A percentile compares a stretch with the other conserved stretches of the same genome.
These are phyloP conservation scores for Protosalanx chinensis DNA, from an alignment of 2,797 vertebrate genomes.

Conservation along the genomic window DNA sequence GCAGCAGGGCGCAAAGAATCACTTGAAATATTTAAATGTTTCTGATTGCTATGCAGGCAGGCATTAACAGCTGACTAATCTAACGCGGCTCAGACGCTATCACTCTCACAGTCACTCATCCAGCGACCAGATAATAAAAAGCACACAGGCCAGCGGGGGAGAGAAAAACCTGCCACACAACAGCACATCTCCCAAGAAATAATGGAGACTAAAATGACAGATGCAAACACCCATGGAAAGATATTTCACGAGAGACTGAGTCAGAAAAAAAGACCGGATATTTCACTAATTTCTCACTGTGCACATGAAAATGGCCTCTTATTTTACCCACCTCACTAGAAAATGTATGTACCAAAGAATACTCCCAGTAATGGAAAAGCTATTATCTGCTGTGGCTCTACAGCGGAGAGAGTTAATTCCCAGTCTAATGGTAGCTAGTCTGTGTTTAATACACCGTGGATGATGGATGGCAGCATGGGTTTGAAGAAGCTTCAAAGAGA, in stretches of 20 bases:
- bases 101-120: conserved; percentile 39
- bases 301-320: conserved; percentile 5
- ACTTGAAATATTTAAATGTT: conserved; percentile 58
- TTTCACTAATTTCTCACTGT: conserved; percentile 21
- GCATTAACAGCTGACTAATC: conserved; percentile 63
- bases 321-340: conserved; percentile 33
- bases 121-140: conserved; percentile 47
- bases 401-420: conserved; percentile 52
- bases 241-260: conserved; percentile 30
- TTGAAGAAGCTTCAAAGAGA: conserved; percentile 25
- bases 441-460: conserved; percentile 62
- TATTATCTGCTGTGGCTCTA: conserved; percentile 57
- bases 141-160: conserved; percentile 23
- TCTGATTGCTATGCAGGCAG: conserved; percentile 61
- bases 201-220: conserved; percentile 53
- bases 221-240: conserved; percentile 34
- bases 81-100: conserved; percentile 54
- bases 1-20: conserved; percentile 59
- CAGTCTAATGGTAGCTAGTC: conserved; percentile 41
- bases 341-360: conserved; percentile 45
- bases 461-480: conserved; percentile 61
- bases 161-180: conserved; percentile 35
- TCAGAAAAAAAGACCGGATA: conserved; percentile 5
- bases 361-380: conserved; percentile 55
- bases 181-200: conserved; percentile 46